Evolutionary conservation across 2,888 invertebrate genomes (phyloP).

Genomic region (Graphium colonna): DNA sequence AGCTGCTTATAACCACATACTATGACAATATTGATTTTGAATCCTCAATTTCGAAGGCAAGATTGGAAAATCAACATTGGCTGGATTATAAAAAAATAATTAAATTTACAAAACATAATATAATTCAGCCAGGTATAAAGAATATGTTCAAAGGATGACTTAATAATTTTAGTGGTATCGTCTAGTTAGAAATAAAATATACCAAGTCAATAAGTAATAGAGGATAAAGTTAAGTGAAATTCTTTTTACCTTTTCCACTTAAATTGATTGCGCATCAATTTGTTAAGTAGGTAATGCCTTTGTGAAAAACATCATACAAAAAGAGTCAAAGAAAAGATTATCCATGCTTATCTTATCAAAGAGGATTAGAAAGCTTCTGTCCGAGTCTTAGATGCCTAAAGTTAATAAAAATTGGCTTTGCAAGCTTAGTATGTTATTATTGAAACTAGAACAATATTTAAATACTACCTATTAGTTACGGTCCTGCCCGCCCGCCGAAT

Average conservation of each 20-base stretch:
- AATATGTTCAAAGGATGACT: too few species aligned
- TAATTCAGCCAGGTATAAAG: not conserved
- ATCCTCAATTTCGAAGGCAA: not conserved
- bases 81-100: too few species aligned
- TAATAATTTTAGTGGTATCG: not conserved
- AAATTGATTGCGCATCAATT: slow-evolving; percentile 3
- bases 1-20: too few species aligned
- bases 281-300: slow-evolving; percentile 2
- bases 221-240: not conserved
- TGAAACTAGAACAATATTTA: not conserved
- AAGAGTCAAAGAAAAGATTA: slow-evolving; percentile 11
- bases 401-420: too few species aligned
- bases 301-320: slow-evolving; percentile 7
- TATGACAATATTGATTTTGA: too few species aligned
- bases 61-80: not conserved
- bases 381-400: not conserved
- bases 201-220: not conserved
- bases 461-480: too few species aligned
- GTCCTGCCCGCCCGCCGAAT: too few species aligned
- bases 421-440: too few species aligned
- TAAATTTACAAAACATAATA: too few species aligned
- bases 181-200: not conserved
- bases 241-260: not conserved
- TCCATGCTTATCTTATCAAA: slow-evolving; percentile 11
- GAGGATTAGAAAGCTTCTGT: slow-evolving; percentile 15